Evolutionary conservation across 2,888 invertebrate species (phyloP).

Genomic region (Diarsia brunnea): DNA sequence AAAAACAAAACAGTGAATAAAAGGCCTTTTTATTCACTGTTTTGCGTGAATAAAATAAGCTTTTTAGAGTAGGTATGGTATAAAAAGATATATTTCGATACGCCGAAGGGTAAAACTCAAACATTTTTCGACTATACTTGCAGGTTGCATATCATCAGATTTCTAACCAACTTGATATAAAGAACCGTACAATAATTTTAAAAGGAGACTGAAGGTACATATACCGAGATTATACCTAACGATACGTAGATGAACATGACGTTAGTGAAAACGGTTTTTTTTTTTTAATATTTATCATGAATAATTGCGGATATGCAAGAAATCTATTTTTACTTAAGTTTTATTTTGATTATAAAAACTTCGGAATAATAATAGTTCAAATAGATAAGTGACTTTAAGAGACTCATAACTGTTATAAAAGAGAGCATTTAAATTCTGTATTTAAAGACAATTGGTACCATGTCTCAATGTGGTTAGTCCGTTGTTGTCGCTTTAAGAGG

Average conservation of each 20-base stretch:
- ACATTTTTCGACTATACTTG: not conserved
- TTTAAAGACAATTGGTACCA: not conserved
- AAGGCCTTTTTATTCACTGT: no score
- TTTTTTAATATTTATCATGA: not conserved
- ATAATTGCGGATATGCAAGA: not conserved
- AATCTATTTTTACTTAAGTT: not conserved
- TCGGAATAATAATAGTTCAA: not conserved
- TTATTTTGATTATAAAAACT: constrained; percentile 11
- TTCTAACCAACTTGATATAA: not conserved
- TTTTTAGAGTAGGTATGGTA: no score
- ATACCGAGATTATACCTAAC: not conserved
- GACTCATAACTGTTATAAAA: not conserved
- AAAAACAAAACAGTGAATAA: no score
- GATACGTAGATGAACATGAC: not conserved
- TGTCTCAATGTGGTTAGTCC: not conserved
- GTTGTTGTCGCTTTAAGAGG: constrained; percentile 17
- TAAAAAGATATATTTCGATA: not conserved
- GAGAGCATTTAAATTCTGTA: constrained; percentile 30
- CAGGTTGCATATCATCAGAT: not conserved
- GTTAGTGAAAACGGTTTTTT: not conserved
- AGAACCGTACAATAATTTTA: not conserved
- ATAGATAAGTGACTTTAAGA: constrained; percentile 8
- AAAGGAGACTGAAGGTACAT: not conserved
- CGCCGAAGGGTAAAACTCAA: not conserved
- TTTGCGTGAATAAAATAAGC: no score